phyloP scores from a whole-genome alignment of 2,888 invertebrate species.

The Anticlea derivata region DNA sequence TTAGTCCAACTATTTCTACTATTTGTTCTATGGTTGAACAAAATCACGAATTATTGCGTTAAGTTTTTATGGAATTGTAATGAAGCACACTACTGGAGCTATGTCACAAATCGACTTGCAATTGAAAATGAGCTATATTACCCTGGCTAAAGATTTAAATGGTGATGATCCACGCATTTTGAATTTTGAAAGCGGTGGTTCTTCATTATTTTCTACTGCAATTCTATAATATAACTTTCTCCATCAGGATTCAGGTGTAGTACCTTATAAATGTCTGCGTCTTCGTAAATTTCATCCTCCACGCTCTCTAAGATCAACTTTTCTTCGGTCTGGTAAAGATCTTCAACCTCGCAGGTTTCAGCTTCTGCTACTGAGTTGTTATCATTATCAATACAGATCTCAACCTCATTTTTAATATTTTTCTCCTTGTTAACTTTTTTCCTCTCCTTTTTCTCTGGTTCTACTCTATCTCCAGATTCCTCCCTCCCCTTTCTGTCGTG shows the following conservation, averaged over 20 bases:
- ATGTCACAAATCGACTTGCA: too few species aligned
- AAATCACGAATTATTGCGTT: too few species aligned
- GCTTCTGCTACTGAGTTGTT: neutral
- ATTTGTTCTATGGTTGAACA: too few species aligned
- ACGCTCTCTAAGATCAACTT: slow-evolving; percentile 15
- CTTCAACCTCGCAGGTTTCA: neutral
- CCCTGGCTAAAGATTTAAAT: too few species aligned
- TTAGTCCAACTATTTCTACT: too few species aligned
- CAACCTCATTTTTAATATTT: neutral
- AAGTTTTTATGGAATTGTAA: too few species aligned
- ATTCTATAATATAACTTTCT: slow-evolving; percentile 15
- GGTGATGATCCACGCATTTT: too few species aligned
- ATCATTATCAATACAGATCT: neutral
- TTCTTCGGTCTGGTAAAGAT: slow-evolving; percentile 5
- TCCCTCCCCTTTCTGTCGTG: slow-evolving; percentile 27
- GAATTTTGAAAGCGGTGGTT: too few species aligned
- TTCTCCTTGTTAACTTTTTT: neutral
- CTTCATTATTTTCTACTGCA: neutral
- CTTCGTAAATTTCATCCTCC: slow-evolving; percentile 10
- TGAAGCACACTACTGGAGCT: too few species aligned
- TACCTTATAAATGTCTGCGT: slow-evolving; percentile 15
- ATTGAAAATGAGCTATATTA: too few species aligned
- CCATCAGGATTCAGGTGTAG: slow-evolving; percentile 13
- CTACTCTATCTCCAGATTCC: neutral
- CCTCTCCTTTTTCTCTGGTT: neutral